phyloP scores from a whole-genome alignment of 2,797 vertebrate genomes.

The Semotilus atromaculatus region DNA sequence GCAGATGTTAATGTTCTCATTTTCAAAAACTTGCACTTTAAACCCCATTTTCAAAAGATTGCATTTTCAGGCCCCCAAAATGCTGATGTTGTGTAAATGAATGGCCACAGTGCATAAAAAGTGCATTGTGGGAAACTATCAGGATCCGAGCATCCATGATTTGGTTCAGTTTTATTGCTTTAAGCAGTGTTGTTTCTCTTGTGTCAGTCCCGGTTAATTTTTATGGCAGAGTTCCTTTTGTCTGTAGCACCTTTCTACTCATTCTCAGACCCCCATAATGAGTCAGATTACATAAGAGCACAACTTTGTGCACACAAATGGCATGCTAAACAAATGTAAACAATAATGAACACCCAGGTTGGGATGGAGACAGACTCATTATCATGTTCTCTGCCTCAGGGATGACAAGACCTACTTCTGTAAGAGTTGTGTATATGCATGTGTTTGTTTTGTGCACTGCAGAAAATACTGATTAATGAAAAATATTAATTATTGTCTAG shows the following conservation, averaged over 20 bases:
- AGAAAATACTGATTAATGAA: neutral
- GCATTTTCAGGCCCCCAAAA: no score
- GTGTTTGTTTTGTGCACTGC: neutral
- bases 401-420: constrained; percentile 14
- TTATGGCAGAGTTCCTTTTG: constrained; percentile 22
- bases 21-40: no score
- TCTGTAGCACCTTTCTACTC: neutral
- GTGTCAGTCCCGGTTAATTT: constrained; percentile 2
- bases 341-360: constrained; percentile 17
- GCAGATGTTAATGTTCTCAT: no score
- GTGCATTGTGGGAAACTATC: constrained; percentile 1
- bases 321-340: constrained; percentile 39
- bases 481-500: neutral
- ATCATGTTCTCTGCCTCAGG: neutral
- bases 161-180: neutral
- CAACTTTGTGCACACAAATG: neutral
- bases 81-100: no score
- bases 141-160: neutral
- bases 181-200: constrained; percentile 14
- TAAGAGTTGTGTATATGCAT: neutral
- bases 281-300: constrained; percentile 29
- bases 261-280: constrained; percentile 4
- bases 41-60: no score
- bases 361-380: constrained; percentile 20
- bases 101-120: neutral